Base-by-base conservation (phyloP, 2,888 invertebrate genomes). In the Xestobium rufovillosum region DNA sequence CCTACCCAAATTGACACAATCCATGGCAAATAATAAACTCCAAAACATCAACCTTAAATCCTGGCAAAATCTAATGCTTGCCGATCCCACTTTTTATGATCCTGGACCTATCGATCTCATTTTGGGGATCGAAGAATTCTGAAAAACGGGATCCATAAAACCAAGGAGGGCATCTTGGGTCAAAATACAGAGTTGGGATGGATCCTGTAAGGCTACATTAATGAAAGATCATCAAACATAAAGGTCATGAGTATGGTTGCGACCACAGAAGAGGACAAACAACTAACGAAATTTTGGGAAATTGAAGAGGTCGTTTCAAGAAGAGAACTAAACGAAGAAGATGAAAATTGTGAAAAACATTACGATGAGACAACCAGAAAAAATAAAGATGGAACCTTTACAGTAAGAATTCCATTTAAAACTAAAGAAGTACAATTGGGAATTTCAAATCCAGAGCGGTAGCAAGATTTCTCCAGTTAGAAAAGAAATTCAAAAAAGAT, bases 401-500 rank as follows among this genome's bases (percentile, higher is more conserved):
- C 34, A 6, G 45, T 45, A 0, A 27, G 9, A 17, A 31, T 45
- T n/a, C 41, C 43, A 30, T 37, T 46, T 23, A 39, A 39, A 17
- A 19, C 19, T 9, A 4, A 12, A 3, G 13, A 3, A n/a, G n/a
- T n/a, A n/a, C n/a, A n/a, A n/a, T n/a, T 1, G 46, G 41, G 10
- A 27, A 34, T 9, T 47, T 41, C 8, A 38, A 19, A 33, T 2
- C 31, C n/a, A 31, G 39, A 36, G 45, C 43, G 14, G 27, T 34
- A 4, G 35, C 43, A 4, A 29, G 45, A 25, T 31, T 47, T 6
- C 11, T 36, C 2, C 36, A 43, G 29, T n/a, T n/a, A n/a, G n/a
- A n/a, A n/a, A n/a, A n/a, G n/a, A n/a, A n/a, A n/a, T n/a, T n/a
- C n/a, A n/a, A n/a, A n/a, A n/a, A n/a, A n/a, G n/a, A n/a, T n/a